Evolutionary conservation across 2,113 vertebrate species (phyloP).

Genomic region (Lepisosteus osseus): DNA sequence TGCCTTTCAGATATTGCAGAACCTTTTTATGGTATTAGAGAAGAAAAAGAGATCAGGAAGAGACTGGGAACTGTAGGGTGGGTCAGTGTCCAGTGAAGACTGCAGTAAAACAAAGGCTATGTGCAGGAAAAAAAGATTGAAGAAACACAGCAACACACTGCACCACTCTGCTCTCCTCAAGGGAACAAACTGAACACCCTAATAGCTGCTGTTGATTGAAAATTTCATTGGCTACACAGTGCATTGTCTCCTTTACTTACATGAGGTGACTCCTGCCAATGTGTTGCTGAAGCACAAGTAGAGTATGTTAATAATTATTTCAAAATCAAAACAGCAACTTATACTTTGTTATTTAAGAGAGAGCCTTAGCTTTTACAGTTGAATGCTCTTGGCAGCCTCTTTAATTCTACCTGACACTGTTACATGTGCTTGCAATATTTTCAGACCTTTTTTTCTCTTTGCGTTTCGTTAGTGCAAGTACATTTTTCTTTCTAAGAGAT

Average conservation of each 20-base stretch:
- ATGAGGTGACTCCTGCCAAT: constrained; percentile 5
- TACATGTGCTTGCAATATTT: constrained; percentile 25
- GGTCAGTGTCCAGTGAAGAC: too few species aligned
- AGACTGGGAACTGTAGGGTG: too few species aligned
- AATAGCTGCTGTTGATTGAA: constrained; percentile 28
- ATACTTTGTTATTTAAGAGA: neutral
- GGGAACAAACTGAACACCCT: constrained; percentile 18
- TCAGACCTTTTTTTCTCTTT: constrained; percentile 16
- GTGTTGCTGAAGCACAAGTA: neutral
- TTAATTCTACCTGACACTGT: constrained; percentile 1
- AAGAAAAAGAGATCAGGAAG: too few species aligned
- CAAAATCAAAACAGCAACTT: neutral
- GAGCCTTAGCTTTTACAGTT: neutral
- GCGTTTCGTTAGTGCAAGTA: too few species aligned
- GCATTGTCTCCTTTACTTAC: neutral
- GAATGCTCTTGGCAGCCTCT: neutral
- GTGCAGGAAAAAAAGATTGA: constrained; percentile 23
- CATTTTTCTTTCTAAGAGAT: too few species aligned
- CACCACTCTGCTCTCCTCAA: constrained; percentile 15
- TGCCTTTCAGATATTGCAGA: too few species aligned
- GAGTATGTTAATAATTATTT: constrained; percentile 22
- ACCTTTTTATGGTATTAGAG: too few species aligned
- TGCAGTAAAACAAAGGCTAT: neutral
- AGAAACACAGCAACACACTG: neutral
- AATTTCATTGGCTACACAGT: constrained; percentile 10